Percentiles rank a stretch among this genome's conserved stretches.
These are phyloP conservation scores for Penaeus indicus DNA, from an alignment of 1,140 invertebrate species.

Conservation along the genomic window DNA sequence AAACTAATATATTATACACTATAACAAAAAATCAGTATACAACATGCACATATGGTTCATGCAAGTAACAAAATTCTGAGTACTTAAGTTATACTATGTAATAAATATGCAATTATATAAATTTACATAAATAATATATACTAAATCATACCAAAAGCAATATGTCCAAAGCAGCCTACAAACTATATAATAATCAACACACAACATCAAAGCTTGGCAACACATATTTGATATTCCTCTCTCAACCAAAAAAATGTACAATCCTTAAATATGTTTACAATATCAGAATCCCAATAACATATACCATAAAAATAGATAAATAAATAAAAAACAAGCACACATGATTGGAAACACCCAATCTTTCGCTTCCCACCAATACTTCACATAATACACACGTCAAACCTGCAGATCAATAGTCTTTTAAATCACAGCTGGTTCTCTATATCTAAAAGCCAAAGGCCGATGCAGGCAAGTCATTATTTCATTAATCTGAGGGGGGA, in stretches of 20 bases:
- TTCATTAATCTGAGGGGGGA: background rate
- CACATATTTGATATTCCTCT: constrained; percentile 17
- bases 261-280: constrained; percentile 2
- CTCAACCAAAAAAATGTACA: constrained; percentile 3
- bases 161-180: constrained; percentile 24
- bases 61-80: constrained; percentile 35
- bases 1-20: too few species aligned
- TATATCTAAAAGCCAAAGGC: too few species aligned
- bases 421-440: too few species aligned
- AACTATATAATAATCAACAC: constrained; percentile 20
- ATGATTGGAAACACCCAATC: background rate
- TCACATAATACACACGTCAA: too few species aligned
- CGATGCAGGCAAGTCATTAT: too few species aligned
- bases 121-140: constrained; percentile 34
- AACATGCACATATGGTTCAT: constrained; percentile 45
- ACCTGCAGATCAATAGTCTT: too few species aligned
- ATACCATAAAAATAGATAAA: constrained; percentile 34
- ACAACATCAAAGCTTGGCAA: constrained; percentile 16
- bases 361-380: too few species aligned
- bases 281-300: constrained; percentile 23
- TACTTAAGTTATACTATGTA: constrained; percentile 10
- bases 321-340: constrained; percentile 26
- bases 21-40: too few species aligned
- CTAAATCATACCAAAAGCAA: constrained; percentile 44
- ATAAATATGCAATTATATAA: background rate